These are phyloP conservation scores for Pterocles gutturalis DNA, from an alignment of 2,113 vertebrate species.

Conservation along the genomic window DNA sequence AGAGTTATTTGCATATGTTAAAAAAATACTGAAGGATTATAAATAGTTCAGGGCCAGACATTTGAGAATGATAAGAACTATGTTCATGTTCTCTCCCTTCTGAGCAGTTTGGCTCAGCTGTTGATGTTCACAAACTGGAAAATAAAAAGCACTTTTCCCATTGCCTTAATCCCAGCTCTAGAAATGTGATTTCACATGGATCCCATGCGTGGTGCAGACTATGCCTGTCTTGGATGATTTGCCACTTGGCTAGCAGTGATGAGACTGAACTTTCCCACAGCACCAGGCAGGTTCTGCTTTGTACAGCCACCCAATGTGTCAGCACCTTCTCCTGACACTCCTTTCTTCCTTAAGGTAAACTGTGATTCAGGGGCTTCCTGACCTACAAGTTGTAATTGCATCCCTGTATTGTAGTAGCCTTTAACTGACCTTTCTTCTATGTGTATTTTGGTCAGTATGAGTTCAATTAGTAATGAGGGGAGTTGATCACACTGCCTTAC, in stretches of 20 bases:
- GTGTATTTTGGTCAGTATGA: not conserved
- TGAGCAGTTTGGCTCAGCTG: not conserved
- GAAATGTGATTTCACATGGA: not conserved
- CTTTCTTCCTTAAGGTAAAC: not conserved
- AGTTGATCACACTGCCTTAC: not conserved
- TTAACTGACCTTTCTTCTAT: not conserved
- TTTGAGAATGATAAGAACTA: not conserved
- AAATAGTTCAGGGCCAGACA: not conserved
- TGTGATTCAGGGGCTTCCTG: not conserved
- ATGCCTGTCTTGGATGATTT: not conserved
- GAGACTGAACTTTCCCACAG: not conserved
- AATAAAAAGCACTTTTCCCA: not conserved
- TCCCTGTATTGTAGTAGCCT: not conserved
- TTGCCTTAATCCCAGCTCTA: not conserved
- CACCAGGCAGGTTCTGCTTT: not conserved
- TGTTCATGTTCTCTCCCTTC: not conserved
- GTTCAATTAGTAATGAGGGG: not conserved
- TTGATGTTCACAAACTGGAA: not conserved
- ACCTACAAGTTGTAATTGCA: not conserved
- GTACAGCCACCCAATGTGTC: not conserved
- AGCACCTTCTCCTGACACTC: not conserved
- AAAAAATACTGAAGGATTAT: not conserved
- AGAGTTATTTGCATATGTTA: not conserved
- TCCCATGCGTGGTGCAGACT: not conserved
- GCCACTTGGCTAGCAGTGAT: not conserved